Percentiles rank a stretch among this genome's conserved stretches.
These are phyloP conservation scores for Typhlichthys eigenmanni DNA, from an alignment of 2,797 vertebrate species.

Conservation along the genomic window DNA sequence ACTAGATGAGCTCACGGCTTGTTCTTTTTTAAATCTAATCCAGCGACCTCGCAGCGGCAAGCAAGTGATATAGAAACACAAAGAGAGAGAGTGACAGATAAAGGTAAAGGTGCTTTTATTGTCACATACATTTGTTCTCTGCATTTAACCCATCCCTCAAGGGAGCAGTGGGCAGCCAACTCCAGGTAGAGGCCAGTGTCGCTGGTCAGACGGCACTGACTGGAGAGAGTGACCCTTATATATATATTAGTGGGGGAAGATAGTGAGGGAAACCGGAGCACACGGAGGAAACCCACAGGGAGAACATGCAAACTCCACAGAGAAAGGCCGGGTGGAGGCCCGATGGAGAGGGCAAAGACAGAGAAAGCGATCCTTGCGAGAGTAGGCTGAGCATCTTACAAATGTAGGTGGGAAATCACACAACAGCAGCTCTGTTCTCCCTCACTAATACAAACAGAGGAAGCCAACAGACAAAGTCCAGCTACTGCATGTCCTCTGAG, in stretches of 20 bases:
- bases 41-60: conserved; percentile 8
- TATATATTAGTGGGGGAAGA: background rate
- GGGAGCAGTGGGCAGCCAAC: too few relatives aligned
- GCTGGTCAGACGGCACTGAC: too few relatives aligned
- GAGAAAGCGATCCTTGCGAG: conserved; percentile 2
- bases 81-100: background rate
- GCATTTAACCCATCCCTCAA: too few relatives aligned
- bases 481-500: conserved; percentile 28
- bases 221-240: too few relatives aligned
- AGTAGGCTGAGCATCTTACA: background rate
- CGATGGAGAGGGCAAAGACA: background rate
- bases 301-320: too few relatives aligned
- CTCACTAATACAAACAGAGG: conserved; percentile 31
- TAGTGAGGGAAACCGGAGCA: background rate
- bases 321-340: background rate
- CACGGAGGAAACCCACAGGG: too few relatives aligned
- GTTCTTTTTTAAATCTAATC: conserved; percentile 25
- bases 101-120: too few relatives aligned
- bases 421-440: conserved; percentile 11
- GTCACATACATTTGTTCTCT: too few relatives aligned
- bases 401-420: conserved; percentile 18
- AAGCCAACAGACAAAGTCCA: conserved; percentile 45
- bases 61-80: background rate
- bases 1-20: conserved; percentile 51
- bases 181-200: too few relatives aligned